These are phyloP conservation scores for Reticulitermes speratus DNA, from an alignment of 1,140 invertebrate genomes.

Conservation along the genomic window DNA sequence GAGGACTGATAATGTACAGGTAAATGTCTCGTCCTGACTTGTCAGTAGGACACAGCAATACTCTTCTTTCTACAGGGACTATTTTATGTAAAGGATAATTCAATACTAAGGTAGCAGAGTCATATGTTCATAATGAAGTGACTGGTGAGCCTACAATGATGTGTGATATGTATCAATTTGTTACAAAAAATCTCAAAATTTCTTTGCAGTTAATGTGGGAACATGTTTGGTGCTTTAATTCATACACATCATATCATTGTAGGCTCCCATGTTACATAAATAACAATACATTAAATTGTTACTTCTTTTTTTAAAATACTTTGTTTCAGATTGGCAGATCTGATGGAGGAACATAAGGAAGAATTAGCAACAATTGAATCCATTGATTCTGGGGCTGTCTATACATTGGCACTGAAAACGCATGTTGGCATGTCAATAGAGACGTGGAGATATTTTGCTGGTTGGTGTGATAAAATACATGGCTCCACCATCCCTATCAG, in stretches of 20 bases:
- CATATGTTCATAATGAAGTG: neutral
- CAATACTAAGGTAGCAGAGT: neutral
- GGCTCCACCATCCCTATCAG: conserved; percentile 84
- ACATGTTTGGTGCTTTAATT: neutral
- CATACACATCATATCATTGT: too few relatives aligned
- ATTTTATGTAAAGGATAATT: conserved; percentile 22
- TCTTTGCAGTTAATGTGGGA: neutral
- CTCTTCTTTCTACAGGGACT: neutral
- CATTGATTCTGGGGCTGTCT: conserved; percentile 87
- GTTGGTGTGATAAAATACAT: conserved; percentile 88
- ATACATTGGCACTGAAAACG: conserved; percentile 54
- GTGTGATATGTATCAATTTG: too few relatives aligned
- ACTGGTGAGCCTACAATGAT: neutral
- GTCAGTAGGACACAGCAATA: conserved; percentile 53
- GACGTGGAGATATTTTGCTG: conserved; percentile 81
- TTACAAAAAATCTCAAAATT: too few relatives aligned
- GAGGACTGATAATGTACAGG: conserved; percentile 72
- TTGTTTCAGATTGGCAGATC: conserved; percentile 62
- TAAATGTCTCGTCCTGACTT: conserved; percentile 54
- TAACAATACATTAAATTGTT: neutral
- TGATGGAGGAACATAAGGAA: conserved; percentile 70
- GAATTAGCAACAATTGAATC: conserved; percentile 76
- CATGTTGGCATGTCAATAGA: conserved; percentile 66
- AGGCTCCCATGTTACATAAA: too few relatives aligned
- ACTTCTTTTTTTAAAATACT: conserved; percentile 38